These are phyloP conservation scores for Aurelia sp. DNA, from an alignment of 30 jellyfish, hydroid and myxozoan species.

Conservation along the genomic window DNA sequence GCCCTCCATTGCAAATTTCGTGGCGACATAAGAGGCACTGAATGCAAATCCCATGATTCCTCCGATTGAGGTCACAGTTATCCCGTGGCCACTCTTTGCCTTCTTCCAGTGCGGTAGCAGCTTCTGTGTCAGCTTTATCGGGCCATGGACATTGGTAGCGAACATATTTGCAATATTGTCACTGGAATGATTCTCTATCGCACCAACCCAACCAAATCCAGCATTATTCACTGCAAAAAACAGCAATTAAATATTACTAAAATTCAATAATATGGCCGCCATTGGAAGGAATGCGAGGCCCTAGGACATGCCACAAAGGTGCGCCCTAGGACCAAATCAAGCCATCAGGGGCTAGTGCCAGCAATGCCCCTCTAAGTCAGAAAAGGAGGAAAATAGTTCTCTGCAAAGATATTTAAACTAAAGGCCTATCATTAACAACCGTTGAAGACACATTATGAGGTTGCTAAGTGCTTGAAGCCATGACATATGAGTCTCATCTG, in stretches of 20 bases:
- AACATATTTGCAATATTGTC: conserved; percentile 17
- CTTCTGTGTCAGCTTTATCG: conserved; percentile 42
- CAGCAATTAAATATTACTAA: not conserved
- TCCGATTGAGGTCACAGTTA: conserved; percentile 40
- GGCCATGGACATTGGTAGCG: conserved; percentile 61
- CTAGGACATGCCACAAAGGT: too few species aligned
- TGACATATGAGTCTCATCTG: too few species aligned
- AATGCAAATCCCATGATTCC: conserved; percentile 54
- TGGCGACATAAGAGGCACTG: conserved; percentile 18
- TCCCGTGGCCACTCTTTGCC: conserved; percentile 29
- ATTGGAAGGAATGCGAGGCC: too few species aligned
- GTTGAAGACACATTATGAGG: too few species aligned
- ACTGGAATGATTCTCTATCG: conserved; percentile 9
- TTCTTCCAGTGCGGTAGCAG: conserved; percentile 65
- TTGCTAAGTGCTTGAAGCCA: too few species aligned
- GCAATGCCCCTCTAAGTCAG: too few species aligned
- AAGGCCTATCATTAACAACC: too few species aligned
- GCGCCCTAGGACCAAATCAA: not conserved
- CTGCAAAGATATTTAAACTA: too few species aligned
- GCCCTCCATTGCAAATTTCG: conserved; percentile 68
- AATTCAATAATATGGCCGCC: not conserved
- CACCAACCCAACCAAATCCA: conserved; percentile 58
- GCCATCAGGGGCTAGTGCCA: not conserved
- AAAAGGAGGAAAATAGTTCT: too few species aligned
- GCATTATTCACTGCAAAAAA: conserved; percentile 58